These are phyloP conservation scores for Drosophila mulleri DNA, from an alignment of 2,888 invertebrate species.

Conservation along the genomic window DNA sequence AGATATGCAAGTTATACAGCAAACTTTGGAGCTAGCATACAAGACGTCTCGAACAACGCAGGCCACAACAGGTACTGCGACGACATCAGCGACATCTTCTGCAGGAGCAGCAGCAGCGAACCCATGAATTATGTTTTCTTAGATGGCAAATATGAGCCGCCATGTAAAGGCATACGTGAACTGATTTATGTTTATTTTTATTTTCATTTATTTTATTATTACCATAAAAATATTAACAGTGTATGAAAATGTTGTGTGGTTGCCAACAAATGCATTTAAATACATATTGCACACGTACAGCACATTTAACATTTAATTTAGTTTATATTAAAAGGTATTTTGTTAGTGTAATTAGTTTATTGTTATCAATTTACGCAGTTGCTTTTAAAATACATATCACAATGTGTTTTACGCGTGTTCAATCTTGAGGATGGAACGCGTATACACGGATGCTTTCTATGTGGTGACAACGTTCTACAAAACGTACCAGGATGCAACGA, in stretches of 20 bases:
- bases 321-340: slow-evolving; percentile 28
- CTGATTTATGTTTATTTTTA: slow-evolving; percentile 22
- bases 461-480: slow-evolving; percentile 38
- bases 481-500: slow-evolving; percentile 16
- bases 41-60: slow-evolving; percentile 88
- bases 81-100: slow-evolving; percentile 22
- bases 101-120: slow-evolving; percentile 1
- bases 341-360: slow-evolving; percentile 45
- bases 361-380: slow-evolving; percentile 43
- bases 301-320: slow-evolving; percentile 25
- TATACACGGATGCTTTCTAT: slow-evolving; percentile 40
- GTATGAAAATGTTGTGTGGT: not conserved
- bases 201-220: slow-evolving; percentile 32
- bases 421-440: slow-evolving; percentile 17
- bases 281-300: slow-evolving; percentile 33
- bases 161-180: not conserved
- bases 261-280: slow-evolving; percentile 17
- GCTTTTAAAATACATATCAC: slow-evolving; percentile 64
- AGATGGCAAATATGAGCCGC: not conserved
- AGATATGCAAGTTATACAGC: slow-evolving; percentile 96
- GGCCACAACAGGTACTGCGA: slow-evolving; percentile 32
- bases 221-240: slow-evolving; percentile 16
- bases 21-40: slow-evolving; percentile 97
- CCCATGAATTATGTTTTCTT: not conserved
- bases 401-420: slow-evolving; percentile 44